Conservation (phyloP, 2,888 invertebrate species). For the Epirrhoe tristata region DNA sequence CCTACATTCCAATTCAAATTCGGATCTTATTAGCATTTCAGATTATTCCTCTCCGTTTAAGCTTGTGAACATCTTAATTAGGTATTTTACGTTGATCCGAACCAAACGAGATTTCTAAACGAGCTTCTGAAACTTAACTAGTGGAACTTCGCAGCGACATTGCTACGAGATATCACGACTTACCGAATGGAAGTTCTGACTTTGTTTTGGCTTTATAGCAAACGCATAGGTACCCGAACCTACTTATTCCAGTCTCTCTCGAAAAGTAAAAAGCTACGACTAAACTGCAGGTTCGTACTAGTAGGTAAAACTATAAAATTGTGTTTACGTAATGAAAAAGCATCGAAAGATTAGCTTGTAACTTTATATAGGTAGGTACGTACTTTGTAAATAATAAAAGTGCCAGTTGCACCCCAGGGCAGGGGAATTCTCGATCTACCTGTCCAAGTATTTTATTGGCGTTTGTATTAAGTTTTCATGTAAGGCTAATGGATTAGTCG, state of each 20-base stretch:
- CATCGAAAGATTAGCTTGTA: background rate
- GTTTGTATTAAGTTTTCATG: constrained; percentile 79
- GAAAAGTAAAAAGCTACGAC: background rate
- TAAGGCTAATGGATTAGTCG: constrained; percentile 78
- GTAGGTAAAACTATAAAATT: background rate
- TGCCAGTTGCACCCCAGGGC: constrained; percentile 59
- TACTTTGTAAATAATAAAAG: constrained; percentile 10
- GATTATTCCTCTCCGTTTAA: constrained; percentile 33
- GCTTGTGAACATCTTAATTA: constrained; percentile 30
- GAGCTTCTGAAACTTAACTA: background rate
- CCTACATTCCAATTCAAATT: constrained; percentile 42
- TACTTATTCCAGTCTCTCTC: too few species aligned
- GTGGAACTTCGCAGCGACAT: background rate
- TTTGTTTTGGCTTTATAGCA: background rate
- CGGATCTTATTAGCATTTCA: constrained; percentile 42
- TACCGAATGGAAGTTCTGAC: background rate
- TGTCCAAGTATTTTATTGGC: constrained; percentile 71
- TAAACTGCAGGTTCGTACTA: background rate
- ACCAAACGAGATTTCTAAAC: constrained; percentile 2
- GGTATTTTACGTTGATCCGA: background rate
- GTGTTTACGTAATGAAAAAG: too few species aligned
- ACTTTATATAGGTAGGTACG: background rate
- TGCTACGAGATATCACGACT: background rate
- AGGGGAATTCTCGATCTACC: constrained; percentile 52
- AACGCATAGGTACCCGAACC: too few species aligned